Percentiles rank a stretch among this genome's conserved stretches.
phyloP scores from a whole-genome alignment of 2,113 vertebrate species.

The Symphodus melops region DNA sequence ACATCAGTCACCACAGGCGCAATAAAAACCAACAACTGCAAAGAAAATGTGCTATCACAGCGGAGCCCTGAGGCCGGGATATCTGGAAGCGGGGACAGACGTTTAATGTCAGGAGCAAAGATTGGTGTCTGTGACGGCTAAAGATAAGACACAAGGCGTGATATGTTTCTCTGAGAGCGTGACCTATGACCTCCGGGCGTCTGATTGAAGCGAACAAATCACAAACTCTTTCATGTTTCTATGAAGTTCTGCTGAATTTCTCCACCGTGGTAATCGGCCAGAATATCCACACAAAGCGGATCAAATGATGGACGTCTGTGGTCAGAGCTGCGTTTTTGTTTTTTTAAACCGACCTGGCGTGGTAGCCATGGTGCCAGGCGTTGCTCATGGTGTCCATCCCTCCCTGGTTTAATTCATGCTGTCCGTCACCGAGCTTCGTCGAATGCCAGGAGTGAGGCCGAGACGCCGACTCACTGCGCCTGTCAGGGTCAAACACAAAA shows the following conservation, averaged over 20 bases:
- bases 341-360: conserved; percentile 86
- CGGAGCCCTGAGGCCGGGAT: background rate
- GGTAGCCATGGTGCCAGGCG: conserved; percentile 91
- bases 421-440: conserved; percentile 85
- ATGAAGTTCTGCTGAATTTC: too few relatives aligned
- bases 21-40: background rate
- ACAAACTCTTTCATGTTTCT: too few relatives aligned
- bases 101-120: background rate
- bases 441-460: conserved; percentile 97
- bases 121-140: background rate
- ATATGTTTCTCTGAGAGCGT: conserved; percentile 10
- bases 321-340: background rate
- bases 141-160: background rate
- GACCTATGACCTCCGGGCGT: conserved; percentile 18
- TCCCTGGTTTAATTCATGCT: conserved; percentile 84
- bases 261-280: too few relatives aligned
- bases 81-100: background rate
- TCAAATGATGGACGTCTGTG: background rate
- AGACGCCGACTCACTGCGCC: conserved; percentile 85
- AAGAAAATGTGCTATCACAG: background rate
- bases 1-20: background rate
- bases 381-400: conserved; percentile 86
- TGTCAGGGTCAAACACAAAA: conserved; percentile 52
- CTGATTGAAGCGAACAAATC: background rate
- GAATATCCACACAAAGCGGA: too few relatives aligned